A percentile compares a stretch with the other conserved stretches of the same genome.
Conservation (phyloP, 2,888 invertebrate genomes). For the Melikaiella ostensackeni region DNA sequence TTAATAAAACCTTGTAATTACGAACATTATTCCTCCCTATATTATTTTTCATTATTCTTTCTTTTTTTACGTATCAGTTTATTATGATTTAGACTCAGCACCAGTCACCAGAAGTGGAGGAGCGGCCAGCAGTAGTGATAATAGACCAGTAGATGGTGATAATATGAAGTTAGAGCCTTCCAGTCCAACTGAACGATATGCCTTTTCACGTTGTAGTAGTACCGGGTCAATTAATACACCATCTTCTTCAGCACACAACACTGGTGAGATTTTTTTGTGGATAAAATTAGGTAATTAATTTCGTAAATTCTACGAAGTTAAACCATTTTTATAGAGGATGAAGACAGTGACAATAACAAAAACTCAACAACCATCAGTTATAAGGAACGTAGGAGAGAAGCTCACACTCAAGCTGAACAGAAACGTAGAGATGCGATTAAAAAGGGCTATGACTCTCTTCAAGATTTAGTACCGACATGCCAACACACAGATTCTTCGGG, state of each 20-base stretch:
- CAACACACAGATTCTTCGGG: constrained; percentile 94
- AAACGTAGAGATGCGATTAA: constrained; percentile 98
- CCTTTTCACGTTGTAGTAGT: constrained; percentile 87
- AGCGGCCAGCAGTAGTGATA: constrained; percentile 41
- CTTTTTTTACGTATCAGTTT: background rate
- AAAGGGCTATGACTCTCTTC: constrained; percentile 96
- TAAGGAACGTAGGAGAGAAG: constrained; percentile 95
- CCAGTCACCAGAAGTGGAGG: constrained; percentile 58
- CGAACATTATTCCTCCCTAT: too few species aligned
- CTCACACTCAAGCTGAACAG: constrained; percentile 97
- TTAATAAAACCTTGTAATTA: too few species aligned
- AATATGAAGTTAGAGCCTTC: constrained; percentile 81
- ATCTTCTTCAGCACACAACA: constrained; percentile 88
- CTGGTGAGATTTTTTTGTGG: constrained; percentile 79
- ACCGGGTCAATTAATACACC: constrained; percentile 88
- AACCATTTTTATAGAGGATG: constrained; percentile 79
- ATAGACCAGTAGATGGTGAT: constrained; percentile 65
- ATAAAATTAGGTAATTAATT: background rate
- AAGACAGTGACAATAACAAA: constrained; percentile 81
- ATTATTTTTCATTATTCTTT: background rate
- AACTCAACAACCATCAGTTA: constrained; percentile 87
- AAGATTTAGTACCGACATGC: constrained; percentile 95
- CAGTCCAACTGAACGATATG: constrained; percentile 80
- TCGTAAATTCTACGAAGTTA: constrained; percentile 1
- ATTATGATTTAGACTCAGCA: background rate